Base-by-base conservation (phyloP, 2,888 invertebrate genomes). In the Spialia ferax region DNA sequence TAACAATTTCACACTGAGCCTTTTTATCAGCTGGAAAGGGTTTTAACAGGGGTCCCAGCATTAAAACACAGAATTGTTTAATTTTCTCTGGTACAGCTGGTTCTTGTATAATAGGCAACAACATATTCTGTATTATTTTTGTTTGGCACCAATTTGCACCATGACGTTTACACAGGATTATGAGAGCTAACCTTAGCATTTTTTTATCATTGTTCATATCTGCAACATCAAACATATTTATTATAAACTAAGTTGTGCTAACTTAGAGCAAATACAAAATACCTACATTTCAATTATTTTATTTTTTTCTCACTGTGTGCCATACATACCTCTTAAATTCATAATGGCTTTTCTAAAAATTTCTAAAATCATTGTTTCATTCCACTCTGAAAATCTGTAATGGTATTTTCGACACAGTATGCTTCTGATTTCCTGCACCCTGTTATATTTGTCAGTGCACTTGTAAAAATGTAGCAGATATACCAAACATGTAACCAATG, bases 381-480 rank as follows among this genome's bases (percentile, higher is more conserved):
- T 91, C 89, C 89, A 91, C 52, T 92, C 87, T 1, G 83, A 78
- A 20, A 91, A 78, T 72, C 85, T 70, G 73, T 87, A 94, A 63
- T 81, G 85, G 77, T 91, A 94, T 71, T 85, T 89, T 10, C 78
- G 73, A 18, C 74, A 74, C 22, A 94, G 78, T 66, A 87, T 83
- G 35, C 71, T 74, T 71, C 91, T 83, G 7, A 94, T 80, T 0
- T 86, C 85, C 71, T 84, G 77, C 1, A 89, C 81, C 70, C 86
- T 81, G 35, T 86, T 84, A 45, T 75, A 85, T 70, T 70, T 82
- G 66, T 91, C 92, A 5, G 89, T 82, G 70, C 91, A 90, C 75
- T 89, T 89, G 71, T 86, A 93, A 74, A 88, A 93, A 74, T 93
- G 89, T 68, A 94, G 71, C 18, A 93, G 78, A 74, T 93, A 94